Percentiles rank a stretch among this genome's conserved stretches.
These are phyloP conservation scores for Hycleus phaleratus DNA, from an alignment of 1,140 invertebrate species.

Conservation along the genomic window DNA sequence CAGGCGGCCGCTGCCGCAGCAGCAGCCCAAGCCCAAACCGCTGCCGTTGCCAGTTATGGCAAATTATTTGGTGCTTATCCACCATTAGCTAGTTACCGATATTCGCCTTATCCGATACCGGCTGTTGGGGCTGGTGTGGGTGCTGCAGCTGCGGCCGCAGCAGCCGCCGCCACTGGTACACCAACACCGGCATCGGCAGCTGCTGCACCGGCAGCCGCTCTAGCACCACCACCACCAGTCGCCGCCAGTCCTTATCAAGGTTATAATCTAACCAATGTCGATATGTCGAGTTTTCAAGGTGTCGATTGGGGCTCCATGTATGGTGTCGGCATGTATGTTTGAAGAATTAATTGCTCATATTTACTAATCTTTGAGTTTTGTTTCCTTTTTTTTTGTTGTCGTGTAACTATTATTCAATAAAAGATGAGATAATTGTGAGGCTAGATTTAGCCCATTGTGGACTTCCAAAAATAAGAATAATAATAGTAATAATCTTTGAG, in stretches of 20 bases:
- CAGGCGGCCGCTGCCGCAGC: constrained; percentile 50
- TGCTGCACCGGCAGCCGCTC: constrained; percentile 46
- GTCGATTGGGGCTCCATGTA: constrained; percentile 86
- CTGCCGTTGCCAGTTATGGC: constrained; percentile 52
- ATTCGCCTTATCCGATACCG: constrained; percentile 61
- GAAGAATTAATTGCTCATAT: constrained; percentile 36
- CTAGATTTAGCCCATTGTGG: constrained; percentile 2
- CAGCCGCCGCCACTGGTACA: constrained; percentile 39
- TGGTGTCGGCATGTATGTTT: constrained; percentile 85
- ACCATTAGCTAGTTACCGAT: constrained; percentile 60
- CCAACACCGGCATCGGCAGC: constrained; percentile 44
- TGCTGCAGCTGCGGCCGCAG: constrained; percentile 46
- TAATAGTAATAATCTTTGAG: too few relatives aligned
- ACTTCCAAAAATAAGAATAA: constrained; percentile 18
- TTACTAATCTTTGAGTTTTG: constrained; percentile 5
- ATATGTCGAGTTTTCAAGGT: constrained; percentile 85
- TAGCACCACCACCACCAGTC: constrained; percentile 48
- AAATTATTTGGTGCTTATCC: constrained; percentile 61
- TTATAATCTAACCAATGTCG: constrained; percentile 77
- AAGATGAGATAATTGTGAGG: neutral
- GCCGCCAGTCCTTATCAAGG: constrained; percentile 68
- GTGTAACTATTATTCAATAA: constrained; percentile 1
- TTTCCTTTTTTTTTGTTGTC: constrained; percentile 17
- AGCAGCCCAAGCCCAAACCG: constrained; percentile 35
- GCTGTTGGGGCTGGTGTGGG: constrained; percentile 49